Conservation (phyloP, 2,888 invertebrate genomes). For the Xestia c-nigrum region DNA sequence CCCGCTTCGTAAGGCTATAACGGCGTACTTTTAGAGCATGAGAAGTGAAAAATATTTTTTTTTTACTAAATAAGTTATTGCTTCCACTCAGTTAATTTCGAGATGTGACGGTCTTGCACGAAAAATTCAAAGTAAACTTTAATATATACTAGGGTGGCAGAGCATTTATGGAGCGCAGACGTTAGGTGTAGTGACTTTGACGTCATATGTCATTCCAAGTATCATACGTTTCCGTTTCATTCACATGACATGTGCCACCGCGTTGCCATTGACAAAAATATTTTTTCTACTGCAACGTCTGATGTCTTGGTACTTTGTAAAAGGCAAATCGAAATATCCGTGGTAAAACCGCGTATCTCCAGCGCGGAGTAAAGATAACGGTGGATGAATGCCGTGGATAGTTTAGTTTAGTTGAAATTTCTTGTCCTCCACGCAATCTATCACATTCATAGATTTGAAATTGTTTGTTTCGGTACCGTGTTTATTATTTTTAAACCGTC, state of each 20-base stretch:
- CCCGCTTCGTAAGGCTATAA: no score
- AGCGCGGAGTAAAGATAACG: no score
- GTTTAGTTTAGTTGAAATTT: background rate
- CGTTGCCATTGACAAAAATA: background rate
- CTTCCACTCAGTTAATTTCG: background rate
- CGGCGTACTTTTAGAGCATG: no score
- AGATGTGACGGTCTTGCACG: constrained; percentile 4
- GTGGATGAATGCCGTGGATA: no score
- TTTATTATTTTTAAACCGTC: no score
- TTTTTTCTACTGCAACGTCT: background rate
- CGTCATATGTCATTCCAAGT: background rate
- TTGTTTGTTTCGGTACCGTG: no score
- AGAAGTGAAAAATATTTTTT: no score
- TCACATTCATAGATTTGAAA: background rate
- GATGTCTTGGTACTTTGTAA: background rate
- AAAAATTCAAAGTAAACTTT: constrained; percentile 26
- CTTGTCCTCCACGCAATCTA: background rate
- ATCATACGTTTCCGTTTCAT: background rate
- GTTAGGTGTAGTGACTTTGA: background rate
- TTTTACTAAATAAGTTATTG: no score
- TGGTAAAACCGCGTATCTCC: background rate
- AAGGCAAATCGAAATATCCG: background rate
- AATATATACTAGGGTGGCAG: constrained; percentile 1
- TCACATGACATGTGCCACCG: background rate
- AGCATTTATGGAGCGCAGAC: background rate